A percentile compares a stretch with the other conserved stretches of the same genome.
Evolutionary conservation across 2,797 vertebrate species (phyloP).

Genomic region (Gephyroberyx darwinii): DNA sequence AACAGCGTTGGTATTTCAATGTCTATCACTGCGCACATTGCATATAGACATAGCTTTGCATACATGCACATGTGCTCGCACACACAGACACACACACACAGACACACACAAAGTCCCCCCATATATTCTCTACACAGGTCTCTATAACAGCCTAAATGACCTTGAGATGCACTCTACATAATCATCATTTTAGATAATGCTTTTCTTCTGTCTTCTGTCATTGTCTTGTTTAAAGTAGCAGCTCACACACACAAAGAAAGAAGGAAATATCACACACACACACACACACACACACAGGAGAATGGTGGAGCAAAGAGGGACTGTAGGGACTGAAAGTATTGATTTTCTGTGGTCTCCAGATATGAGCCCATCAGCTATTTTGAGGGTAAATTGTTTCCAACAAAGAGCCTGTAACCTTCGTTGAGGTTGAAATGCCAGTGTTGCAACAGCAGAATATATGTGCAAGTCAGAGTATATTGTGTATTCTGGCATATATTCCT

Average conservation of each 20-base stretch:
- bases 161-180: too few species aligned
- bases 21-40: conserved; percentile 2
- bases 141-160: too few species aligned
- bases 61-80: conserved; percentile 17
- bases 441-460: neutral
- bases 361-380: conserved; percentile 38
- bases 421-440: neutral
- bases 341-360: conserved; percentile 45
- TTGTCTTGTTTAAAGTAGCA: neutral
- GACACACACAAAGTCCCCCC: conserved; percentile 7
- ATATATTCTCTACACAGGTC: too few species aligned
- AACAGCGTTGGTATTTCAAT: conserved; percentile 46
- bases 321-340: conserved; percentile 42
- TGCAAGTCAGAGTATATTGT: conserved; percentile 18
- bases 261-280: neutral
- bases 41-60: conserved; percentile 6
- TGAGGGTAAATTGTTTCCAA: conserved; percentile 34
- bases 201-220: too few species aligned
- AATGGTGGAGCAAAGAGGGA: conserved; percentile 19
- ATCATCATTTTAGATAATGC: too few species aligned
- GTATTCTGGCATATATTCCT: conserved; percentile 14
- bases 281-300: conserved; percentile 10
- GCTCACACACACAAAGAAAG: too few species aligned
- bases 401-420: conserved; percentile 21
- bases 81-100: conserved; percentile 18